Evolutionary conservation across 2,113 vertebrate genomes (phyloP), one percentile per base, ranked within the genome.

Genomic region (Toxotes jaculatrix): DNA sequence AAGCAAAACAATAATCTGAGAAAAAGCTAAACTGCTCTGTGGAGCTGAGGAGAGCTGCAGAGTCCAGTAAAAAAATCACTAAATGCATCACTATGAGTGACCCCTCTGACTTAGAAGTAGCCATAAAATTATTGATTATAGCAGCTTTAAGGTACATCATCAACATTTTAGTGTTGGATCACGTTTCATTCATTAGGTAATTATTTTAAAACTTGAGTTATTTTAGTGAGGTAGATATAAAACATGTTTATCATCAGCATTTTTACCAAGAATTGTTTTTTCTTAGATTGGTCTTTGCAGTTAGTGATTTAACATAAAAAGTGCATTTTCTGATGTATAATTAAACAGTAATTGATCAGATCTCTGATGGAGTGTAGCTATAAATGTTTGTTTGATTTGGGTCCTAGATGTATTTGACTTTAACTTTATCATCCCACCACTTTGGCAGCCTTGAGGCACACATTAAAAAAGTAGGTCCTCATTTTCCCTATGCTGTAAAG

Each of bases 401-500:
- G 3, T 66, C 34, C 16, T 10, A 36, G 10, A 70, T 40, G 65
- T 71, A 84, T 92, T 69, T 61, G 63, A 27, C 27, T 27, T 27
- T 27, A 27, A 67, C 59, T 87, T 74, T 16, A 69, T 73, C 62
- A 76, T 76, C 77, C 57, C 63, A 53, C 53, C 65, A 51, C 63
- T 79, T 82, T 34, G 70, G 63, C 62, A 31, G 38, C 23, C 43
- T 65, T 72, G 45, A 71, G 34, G 67, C 70, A 61, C 65, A 62
- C 84, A 82, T 86, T 88, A 85, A 82, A 78, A 73, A 66, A 31
- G 82, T 56, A 67, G 68, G 56, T 82, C 60, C 34, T 81, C 57
- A 80, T 84, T 84, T 77, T 72, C 83, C 53, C 77, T 36, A 40
- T 21, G 45, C 63, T 75, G 31, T 61, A 34, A 65, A 66, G 72